These are phyloP conservation scores for Falcunculus frontatus DNA, from an alignment of 2,113 vertebrate genomes.

Conservation along the genomic window DNA sequence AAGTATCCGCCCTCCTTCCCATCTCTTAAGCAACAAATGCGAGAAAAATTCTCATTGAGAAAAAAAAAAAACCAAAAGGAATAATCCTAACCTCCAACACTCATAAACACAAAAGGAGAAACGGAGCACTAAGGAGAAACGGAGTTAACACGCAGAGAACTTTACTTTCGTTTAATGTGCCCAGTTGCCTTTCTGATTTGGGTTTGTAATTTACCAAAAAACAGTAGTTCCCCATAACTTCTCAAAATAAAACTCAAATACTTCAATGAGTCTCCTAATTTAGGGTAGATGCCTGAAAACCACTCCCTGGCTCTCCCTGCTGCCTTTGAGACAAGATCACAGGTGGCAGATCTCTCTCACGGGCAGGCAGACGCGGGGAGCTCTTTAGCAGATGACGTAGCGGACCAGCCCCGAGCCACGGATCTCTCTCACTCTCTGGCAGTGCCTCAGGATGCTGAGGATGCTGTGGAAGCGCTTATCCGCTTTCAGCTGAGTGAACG, in stretches of 20 bases:
- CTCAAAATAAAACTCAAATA: background rate
- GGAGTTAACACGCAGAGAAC: background rate
- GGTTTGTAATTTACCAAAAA: background rate
- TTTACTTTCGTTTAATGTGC: background rate
- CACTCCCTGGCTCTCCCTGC: no score
- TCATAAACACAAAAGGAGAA: background rate
- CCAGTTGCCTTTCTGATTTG: no score
- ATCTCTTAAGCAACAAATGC: background rate
- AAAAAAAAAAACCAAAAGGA: background rate
- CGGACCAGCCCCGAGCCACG: slow-evolving; percentile 75
- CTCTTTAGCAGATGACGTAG: slow-evolving; percentile 74
- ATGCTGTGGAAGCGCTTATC: slow-evolving; percentile 86
- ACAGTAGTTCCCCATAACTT: background rate
- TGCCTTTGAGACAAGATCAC: background rate
- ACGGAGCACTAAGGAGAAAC: background rate
- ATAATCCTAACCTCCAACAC: background rate
- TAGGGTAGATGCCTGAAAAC: background rate
- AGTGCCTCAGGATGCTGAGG: slow-evolving; percentile 88
- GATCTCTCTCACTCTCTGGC: slow-evolving; percentile 81
- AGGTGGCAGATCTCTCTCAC: rapidly evolving
- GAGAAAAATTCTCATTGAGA: background rate
- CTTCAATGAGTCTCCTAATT: no score
- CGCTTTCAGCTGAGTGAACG: slow-evolving; percentile 79
- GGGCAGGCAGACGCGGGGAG: rapidly evolving
- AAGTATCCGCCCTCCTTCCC: background rate